phyloP scores from a whole-genome alignment of 2,888 invertebrate species.

The Cerastis leucographa region DNA sequence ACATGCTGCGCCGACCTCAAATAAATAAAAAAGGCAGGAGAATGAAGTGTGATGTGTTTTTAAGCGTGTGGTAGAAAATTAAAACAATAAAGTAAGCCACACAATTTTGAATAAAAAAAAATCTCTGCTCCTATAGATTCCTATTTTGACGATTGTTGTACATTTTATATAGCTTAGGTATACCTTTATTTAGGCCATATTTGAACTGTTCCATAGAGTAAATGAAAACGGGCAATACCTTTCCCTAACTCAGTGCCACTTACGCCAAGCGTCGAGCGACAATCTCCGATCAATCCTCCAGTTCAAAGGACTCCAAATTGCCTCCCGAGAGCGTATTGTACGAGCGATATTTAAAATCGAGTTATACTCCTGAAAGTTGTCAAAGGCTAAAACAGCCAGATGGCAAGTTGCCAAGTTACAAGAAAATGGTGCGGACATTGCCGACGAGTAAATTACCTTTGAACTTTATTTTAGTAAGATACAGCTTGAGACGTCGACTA shows the following conservation, averaged over 20 bases:
- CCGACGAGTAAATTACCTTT: constrained; percentile 22
- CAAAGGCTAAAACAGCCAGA: constrained; percentile 32
- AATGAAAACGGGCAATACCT: neutral
- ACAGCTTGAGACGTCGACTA: neutral
- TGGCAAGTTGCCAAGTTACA: constrained; percentile 34
- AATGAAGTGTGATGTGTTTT: no score
- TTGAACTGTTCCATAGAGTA: neutral
- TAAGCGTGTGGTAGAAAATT: no score
- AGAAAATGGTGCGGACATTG: constrained; percentile 25
- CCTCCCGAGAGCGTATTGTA: constrained; percentile 24
- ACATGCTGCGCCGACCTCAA: no score
- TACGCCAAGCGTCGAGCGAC: constrained; percentile 6
- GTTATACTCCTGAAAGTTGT: constrained; percentile 35
- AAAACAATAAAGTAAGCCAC: no score
- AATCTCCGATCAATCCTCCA: constrained; percentile 19
- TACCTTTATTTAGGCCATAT: neutral
- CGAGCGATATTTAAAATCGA: constrained; percentile 48
- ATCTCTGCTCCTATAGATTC: neutral
- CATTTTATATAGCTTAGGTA: neutral
- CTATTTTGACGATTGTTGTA: neutral
- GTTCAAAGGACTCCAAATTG: constrained; percentile 44
- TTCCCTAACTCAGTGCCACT: neutral
- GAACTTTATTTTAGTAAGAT: neutral
- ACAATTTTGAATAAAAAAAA: no score
- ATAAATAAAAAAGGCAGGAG: no score